Evolutionary conservation across 2,113 vertebrate species (phyloP).

Genomic region (Taxidea taxus): DNA sequence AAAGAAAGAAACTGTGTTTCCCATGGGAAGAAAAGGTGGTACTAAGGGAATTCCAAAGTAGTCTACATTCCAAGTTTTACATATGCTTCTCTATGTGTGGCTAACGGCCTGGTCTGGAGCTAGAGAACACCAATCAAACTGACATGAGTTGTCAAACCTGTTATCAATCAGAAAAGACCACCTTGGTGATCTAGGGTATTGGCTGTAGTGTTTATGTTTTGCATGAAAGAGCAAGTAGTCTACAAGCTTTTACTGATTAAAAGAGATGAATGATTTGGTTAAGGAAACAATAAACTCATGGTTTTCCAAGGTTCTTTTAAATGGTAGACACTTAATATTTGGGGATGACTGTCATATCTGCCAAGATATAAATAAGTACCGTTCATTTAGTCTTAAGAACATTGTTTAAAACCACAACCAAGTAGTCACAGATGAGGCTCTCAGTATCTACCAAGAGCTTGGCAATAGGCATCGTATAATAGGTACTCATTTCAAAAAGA

Average conservation of each 20-base stretch:
- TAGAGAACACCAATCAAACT: not conserved
- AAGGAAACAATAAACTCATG: not conserved
- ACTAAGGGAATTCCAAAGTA: not conserved
- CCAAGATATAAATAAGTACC: not conserved
- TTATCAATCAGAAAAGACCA: not conserved
- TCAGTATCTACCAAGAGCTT: not conserved
- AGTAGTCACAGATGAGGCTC: not conserved
- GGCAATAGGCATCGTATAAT: not conserved
- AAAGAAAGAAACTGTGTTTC: not conserved
- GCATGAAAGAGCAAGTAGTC: not conserved
- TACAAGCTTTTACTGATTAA: not conserved
- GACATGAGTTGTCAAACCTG: not conserved
- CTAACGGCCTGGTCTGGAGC: not conserved
- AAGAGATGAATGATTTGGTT: not conserved
- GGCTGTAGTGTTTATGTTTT: not conserved
- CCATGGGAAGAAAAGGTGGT: not conserved
- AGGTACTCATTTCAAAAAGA: not conserved
- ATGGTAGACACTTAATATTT: not conserved
- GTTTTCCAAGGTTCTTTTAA: conserved; percentile 15
- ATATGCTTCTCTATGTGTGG: not conserved
- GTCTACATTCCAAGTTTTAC: not conserved
- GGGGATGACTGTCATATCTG: not conserved
- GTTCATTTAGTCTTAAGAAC: not conserved
- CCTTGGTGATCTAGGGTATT: not conserved
- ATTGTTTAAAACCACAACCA: not conserved